Evolutionary conservation across 1,140 invertebrate genomes (phyloP).

Genomic region (Drosophila bifasciata): DNA sequence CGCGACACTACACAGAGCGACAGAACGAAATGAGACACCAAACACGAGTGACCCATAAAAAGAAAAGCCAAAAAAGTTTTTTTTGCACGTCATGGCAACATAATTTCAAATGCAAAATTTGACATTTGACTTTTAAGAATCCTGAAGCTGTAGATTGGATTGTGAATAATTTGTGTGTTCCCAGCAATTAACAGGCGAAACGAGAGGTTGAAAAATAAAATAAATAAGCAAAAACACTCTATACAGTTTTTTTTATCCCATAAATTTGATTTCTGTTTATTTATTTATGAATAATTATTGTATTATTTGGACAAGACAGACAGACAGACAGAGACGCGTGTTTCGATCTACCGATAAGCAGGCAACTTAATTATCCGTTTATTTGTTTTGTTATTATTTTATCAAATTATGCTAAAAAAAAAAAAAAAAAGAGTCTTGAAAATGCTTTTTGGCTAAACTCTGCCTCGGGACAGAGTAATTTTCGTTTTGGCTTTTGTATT

Average conservation of each 20-base stretch:
- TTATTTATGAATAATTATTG: slow-evolving; percentile 34
- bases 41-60: slow-evolving; percentile 57
- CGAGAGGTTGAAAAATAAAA: slow-evolving; percentile 27
- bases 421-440: slow-evolving; percentile 48
- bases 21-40: slow-evolving; percentile 36
- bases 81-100: too few relatives aligned
- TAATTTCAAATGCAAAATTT: slow-evolving; percentile 2
- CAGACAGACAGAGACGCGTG: slow-evolving; percentile 19
- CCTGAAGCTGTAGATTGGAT: too few relatives aligned
- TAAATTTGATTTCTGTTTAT: slow-evolving; percentile 12
- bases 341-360: slow-evolving; percentile 18
- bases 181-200: slow-evolving; percentile 54
- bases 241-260: slow-evolving; percentile 29
- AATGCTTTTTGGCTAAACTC: slow-evolving; percentile 46
- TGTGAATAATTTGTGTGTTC: not conserved
- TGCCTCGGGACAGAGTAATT: slow-evolving; percentile 53
- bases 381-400: slow-evolving; percentile 19
- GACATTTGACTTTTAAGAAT: slow-evolving; percentile 45
- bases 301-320: slow-evolving; percentile 27
- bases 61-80: slow-evolving; percentile 16
- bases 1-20: too few relatives aligned
- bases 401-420: slow-evolving; percentile 24
- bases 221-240: slow-evolving; percentile 33
- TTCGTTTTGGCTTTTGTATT: slow-evolving; percentile 29
- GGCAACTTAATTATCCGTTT: slow-evolving; percentile 59